These are phyloP conservation scores for Phortica okadai DNA, from an alignment of 2,888 invertebrate genomes.

Conservation along the genomic window DNA sequence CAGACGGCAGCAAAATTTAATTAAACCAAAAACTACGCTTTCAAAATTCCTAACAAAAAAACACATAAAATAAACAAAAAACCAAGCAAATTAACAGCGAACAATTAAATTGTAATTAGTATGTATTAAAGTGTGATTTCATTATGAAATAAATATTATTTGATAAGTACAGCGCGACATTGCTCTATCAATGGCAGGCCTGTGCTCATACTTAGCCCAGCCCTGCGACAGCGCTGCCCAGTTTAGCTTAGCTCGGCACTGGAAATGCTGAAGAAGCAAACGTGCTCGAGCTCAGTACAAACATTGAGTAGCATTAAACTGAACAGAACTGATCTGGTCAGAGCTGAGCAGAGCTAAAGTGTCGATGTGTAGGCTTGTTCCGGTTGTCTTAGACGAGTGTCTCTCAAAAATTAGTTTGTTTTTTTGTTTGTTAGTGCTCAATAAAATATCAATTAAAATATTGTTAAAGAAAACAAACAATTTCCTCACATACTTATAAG, in stretches of 20 bases:
- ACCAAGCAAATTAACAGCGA: not conserved
- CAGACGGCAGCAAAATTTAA: too few species aligned
- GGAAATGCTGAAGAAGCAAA: not conserved
- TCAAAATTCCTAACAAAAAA: not conserved
- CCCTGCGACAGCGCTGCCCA: too few species aligned
- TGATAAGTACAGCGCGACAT: not conserved
- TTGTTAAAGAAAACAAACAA: slow-evolving; percentile 6
- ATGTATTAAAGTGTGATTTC: not conserved
- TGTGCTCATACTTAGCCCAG: too few species aligned
- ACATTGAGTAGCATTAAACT: not conserved
- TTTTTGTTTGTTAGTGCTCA: slow-evolving; percentile 1
- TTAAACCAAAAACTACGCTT: not conserved
- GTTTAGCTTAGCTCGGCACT: not conserved
- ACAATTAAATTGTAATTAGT: not conserved
- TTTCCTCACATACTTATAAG: not conserved
- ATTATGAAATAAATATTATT: not conserved
- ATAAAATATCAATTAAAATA: slow-evolving; percentile 22
- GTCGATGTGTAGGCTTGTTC: not conserved
- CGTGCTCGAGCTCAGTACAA: not conserved
- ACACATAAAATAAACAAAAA: not conserved
- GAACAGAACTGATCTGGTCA: not conserved
- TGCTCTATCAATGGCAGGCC: not conserved
- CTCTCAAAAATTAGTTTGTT: not conserved
- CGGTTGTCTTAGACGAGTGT: not conserved
- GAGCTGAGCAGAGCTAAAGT: not conserved